Evolutionary conservation across 1,140 invertebrate genomes (phyloP), one percentile per base, ranked within the genome.

Genomic region (Rhyzopertha dominica): DNA sequence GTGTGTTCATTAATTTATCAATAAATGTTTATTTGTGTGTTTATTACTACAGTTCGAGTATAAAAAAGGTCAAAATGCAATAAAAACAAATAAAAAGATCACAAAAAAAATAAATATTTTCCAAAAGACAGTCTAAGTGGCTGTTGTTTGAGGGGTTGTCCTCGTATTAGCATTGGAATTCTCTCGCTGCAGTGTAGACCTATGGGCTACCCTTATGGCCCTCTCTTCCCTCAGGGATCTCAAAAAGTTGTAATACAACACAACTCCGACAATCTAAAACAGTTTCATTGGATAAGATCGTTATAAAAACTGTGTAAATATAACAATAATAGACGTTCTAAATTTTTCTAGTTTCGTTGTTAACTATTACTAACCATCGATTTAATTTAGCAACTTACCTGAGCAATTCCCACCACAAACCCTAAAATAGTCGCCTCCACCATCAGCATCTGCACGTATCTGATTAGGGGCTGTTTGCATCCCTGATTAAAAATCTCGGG

Each of bases 401-500:
- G 58, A 43, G 61, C 54, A 5, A 54, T 5, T 22, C 45, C 46
- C 43, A 49, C 58, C 0, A 54, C 31, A 49, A 65, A 62, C 14
- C 53, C 53, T 13, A 61, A 45, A 2, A 61, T 34, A 22, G 53
- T 47, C 31, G 56, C 48, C 29, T 65, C 44, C 12, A 63, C 43
- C 13, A 65, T 31, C 45, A 63, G 49, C 29, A 36, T 31, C 31
- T 60, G 56, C 2, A 56, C 46, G 39, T 62, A 59, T 16, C 26
- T 34, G 13, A 51, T 41, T 12, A 62, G 34, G 3, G 52, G 52
- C 32, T 51, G 34, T 31, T 56, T 55, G 32, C 63, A 65, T 14
- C 61, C 58, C n/a, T 51, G 43, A 45, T 54, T 22, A 47, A 54
- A 59, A n/a, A 49, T 51, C 14, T 28, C 32, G 3, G 38, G 44